Conservation (phyloP, 2,888 invertebrate genomes). For the Xestia rhomboidea region DNA sequence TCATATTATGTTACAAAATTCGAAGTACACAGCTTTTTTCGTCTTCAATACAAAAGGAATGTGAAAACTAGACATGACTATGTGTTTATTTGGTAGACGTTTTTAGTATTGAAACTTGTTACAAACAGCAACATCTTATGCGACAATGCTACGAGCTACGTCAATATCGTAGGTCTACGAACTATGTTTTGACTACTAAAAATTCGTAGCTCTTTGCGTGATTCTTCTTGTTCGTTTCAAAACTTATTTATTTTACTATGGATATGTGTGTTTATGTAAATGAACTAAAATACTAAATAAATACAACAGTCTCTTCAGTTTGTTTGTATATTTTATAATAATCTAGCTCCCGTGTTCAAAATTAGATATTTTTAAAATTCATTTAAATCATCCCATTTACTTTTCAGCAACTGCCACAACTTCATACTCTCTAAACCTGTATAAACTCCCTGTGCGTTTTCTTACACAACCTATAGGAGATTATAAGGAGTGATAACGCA, state of each 20-base stretch:
- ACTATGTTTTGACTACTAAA: background rate
- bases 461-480: background rate
- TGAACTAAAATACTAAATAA: constrained; percentile 30
- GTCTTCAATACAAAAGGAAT: background rate
- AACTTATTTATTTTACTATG: background rate
- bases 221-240: background rate
- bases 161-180: constrained; percentile 6
- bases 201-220: constrained; percentile 9
- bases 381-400: constrained; percentile 33
- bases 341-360: constrained; percentile 59
- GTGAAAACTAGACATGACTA: background rate
- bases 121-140: background rate
- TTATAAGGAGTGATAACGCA: constrained; percentile 19
- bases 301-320: constrained; percentile 11
- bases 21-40: background rate
- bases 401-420: constrained; percentile 57
- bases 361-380: constrained; percentile 20
- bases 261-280: constrained; percentile 20
- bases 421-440: background rate
- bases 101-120: background rate
- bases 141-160: constrained; percentile 12
- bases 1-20: background rate
- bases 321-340: constrained; percentile 32
- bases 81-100: background rate
- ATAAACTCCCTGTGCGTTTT: constrained; percentile 28